A percentile compares a stretch with the other conserved stretches of the same genome.
phyloP scores from a whole-genome alignment of 2,113 vertebrate genomes.

The Arothron firmamentum region DNA sequence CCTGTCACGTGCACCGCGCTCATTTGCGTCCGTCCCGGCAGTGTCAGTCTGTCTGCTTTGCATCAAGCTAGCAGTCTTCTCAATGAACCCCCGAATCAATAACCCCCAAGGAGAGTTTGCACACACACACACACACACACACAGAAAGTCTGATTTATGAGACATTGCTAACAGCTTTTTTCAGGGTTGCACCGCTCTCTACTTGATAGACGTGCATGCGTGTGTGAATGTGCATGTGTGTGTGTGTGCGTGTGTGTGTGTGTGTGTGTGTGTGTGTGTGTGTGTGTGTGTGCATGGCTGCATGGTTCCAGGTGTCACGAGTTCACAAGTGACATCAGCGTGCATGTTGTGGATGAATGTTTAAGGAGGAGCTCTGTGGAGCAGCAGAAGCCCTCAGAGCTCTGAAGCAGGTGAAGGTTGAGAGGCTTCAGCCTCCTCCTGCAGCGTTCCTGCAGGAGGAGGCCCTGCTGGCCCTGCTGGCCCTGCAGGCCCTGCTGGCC shows the following conservation, averaged over 20 bases:
- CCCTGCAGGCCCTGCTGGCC: constrained; percentile 42
- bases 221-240: constrained; percentile 10
- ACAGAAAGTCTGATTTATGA: constrained; percentile 63
- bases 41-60: constrained; percentile 55
- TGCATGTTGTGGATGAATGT: constrained; percentile 58
- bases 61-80: constrained; percentile 56
- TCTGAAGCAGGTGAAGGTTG: constrained; percentile 12
- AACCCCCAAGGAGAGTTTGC: constrained; percentile 56
- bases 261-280: constrained; percentile 25
- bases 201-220: constrained; percentile 47
- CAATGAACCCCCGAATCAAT: constrained; percentile 72
- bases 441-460: constrained; percentile 35
- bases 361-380: constrained; percentile 59
- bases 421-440: constrained; percentile 54
- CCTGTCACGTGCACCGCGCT: constrained; percentile 9
- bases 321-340: constrained; percentile 68
- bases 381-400: constrained; percentile 65
- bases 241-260: constrained; percentile 20
- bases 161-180: constrained; percentile 59
- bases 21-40: constrained; percentile 18
- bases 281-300: constrained; percentile 11
- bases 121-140: constrained; percentile 44
- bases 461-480: constrained; percentile 25
- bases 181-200: constrained; percentile 58
- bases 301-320: constrained; percentile 64